Conservation (phyloP, 1,140 invertebrate genomes). For the Dreissena polymorpha region DNA sequence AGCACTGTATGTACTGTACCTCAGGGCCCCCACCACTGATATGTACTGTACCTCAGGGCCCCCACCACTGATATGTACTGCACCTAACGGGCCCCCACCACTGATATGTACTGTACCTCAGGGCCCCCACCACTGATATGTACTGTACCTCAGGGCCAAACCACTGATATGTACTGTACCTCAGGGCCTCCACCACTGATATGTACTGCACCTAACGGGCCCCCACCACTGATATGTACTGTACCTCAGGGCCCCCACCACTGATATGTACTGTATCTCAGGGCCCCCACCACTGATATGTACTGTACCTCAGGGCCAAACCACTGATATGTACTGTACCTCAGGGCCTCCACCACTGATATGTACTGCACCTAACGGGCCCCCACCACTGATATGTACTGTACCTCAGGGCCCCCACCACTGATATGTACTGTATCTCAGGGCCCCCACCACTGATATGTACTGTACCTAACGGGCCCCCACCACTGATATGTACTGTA, state of each 20-base stretch:
- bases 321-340: neutral
- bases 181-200: neutral
- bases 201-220: constrained; percentile 4
- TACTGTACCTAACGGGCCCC: constrained; percentile 7
- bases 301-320: constrained; percentile 5
- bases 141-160: constrained; percentile 5
- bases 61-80: too few species aligned
- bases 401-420: constrained; percentile 10
- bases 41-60: constrained; percentile 10
- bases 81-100: constrained; percentile 4
- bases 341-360: neutral
- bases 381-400: too few species aligned
- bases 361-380: constrained; percentile 4
- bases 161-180: neutral
- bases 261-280: constrained; percentile 5
- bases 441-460: too few species aligned
- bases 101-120: constrained; percentile 10
- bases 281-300: too few species aligned
- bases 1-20: neutral
- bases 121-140: too few species aligned
- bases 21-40: neutral
- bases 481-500: too few species aligned
- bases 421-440: constrained; percentile 5
- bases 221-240: too few species aligned
- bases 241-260: constrained; percentile 10